These are phyloP conservation scores for Melanotaenia nigrans DNA, from an alignment of 2,797 vertebrate genomes.

Conservation along the genomic window DNA sequence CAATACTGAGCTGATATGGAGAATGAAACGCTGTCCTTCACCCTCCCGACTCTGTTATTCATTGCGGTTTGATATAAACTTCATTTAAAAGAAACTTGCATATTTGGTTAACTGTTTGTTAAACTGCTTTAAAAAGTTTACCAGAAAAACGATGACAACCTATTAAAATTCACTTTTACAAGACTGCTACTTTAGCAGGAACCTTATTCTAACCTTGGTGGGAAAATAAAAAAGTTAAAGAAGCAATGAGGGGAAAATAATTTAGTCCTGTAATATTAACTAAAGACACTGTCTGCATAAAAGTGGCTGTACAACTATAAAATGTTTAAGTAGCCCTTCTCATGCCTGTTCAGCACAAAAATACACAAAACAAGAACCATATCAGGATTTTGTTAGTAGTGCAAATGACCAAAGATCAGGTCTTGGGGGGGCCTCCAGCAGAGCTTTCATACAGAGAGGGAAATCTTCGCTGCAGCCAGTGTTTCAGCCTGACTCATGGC, in stretches of 20 bases:
- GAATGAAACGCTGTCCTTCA: neutral
- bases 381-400: neutral
- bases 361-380: no score
- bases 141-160: neutral
- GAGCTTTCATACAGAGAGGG: neutral
- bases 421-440: neutral
- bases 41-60: no score
- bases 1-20: constrained; percentile 10
- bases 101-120: no score
- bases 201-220: neutral
- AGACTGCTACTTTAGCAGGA: neutral
- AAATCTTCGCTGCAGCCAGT: neutral
- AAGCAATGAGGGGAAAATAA: neutral
- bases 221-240: neutral
- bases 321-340: neutral
- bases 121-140: neutral
- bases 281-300: neutral
- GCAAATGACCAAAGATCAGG: neutral
- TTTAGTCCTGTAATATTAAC: neutral
- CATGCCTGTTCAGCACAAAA: no score
- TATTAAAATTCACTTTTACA: neutral
- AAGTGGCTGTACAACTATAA: neutral
- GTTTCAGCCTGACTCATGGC: neutral
- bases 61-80: no score
- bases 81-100: no score